Evolutionary conservation across 2,888 invertebrate genomes (phyloP), one percentile per base, ranked within the genome.

Genomic region (Melieria crassipennis): DNA sequence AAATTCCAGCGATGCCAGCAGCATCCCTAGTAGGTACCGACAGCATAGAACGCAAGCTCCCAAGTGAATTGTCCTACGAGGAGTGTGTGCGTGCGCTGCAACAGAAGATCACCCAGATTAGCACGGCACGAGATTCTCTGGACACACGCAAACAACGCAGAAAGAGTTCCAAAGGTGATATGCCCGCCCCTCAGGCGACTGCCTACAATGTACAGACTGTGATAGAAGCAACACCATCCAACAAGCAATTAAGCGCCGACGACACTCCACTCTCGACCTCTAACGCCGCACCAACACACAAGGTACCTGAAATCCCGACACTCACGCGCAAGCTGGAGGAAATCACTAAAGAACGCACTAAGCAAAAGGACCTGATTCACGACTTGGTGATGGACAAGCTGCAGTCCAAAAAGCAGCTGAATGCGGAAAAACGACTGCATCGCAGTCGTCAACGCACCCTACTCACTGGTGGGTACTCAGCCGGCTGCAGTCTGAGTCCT

Each of bases 381-480:
- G 92, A 95, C 83, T 88, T 96, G 86, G 92, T 96, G 66, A 91
- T 95, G 89, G 94, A 93, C 81, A 92, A 93, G 85, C 88, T 94
- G 79, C 90, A 91, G 78, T 90, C 91, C 3, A 91, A 92, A 79
- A 91, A 91, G 78, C 91, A 91, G 78, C 88, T 89, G 16, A 89
- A 89, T n/a, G 89, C 89, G 4, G 91, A 90, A 77, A 90, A 89
- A 79, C 89, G 89, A 70, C 86, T 90, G 10, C 90, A 91, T 81
- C 88, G 91, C 73, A 90, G 89, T 71, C 88, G 91, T 1, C 89
- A 89, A 77, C 87, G 89, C 1, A 83, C 79, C 42, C 76, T 86
- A 30, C 84, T 87, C 65, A 83, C 83, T 50, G 83, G 83, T 50
- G 72, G 78, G 7, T 84, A 84, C 72, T 80, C 82, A 61, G 83